These are phyloP conservation scores for Toxostoma redivivum DNA, from an alignment of 2,113 vertebrate genomes.

Conservation along the genomic window DNA sequence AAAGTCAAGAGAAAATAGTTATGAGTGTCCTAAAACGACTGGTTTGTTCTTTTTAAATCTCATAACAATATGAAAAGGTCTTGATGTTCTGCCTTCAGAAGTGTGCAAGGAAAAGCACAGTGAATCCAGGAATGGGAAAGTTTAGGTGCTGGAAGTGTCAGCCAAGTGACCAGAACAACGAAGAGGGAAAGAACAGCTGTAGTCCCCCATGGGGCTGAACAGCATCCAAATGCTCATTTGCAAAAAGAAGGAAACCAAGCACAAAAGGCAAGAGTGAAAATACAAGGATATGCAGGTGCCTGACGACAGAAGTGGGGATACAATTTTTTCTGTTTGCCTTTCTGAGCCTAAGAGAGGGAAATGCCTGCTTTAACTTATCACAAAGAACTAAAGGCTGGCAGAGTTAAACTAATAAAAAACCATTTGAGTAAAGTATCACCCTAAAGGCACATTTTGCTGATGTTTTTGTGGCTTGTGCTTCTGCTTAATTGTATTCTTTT, in stretches of 20 bases:
- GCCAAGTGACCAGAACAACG: neutral
- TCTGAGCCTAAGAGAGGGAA: neutral
- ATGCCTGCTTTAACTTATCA: neutral
- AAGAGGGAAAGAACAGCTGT: neutral
- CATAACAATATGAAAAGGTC: neutral
- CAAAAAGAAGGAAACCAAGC: neutral
- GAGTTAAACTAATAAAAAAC: neutral
- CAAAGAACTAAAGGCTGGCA: neutral
- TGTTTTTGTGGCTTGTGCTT: neutral
- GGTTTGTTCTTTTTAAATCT: accelerated
- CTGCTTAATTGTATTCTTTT: neutral
- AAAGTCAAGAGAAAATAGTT: neutral
- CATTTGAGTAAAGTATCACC: neutral
- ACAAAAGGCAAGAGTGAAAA: neutral
- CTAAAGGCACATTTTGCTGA: neutral
- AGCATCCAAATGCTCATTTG: neutral
- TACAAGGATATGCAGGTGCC: neutral
- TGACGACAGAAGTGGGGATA: accelerated
- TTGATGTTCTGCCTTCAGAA: neutral
- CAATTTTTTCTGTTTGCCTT: neutral
- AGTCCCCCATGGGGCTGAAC: neutral
- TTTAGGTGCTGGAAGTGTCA: neutral
- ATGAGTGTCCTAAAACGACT: neutral
- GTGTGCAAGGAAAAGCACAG: neutral
- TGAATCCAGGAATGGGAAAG: neutral